These are phyloP conservation scores for Axis porcinus DNA, from an alignment of 2,113 vertebrate species.

Conservation along the genomic window DNA sequence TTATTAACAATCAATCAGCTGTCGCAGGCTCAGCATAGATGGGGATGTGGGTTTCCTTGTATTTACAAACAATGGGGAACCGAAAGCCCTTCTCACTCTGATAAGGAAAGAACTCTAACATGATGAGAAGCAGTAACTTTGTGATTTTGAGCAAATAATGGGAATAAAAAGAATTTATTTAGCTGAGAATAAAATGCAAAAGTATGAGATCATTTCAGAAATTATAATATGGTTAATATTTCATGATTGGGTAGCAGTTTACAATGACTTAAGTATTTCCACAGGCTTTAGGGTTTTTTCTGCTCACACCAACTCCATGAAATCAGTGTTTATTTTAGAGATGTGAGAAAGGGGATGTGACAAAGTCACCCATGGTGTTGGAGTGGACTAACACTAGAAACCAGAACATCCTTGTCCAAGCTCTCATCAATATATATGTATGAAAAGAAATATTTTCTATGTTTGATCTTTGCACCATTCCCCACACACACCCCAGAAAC, in stretches of 20 bases:
- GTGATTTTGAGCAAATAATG: background rate
- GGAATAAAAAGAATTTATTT: background rate
- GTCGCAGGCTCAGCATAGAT: background rate
- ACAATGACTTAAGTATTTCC: background rate
- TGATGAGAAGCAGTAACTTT: background rate
- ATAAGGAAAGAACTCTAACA: background rate
- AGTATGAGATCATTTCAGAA: background rate
- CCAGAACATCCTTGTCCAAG: background rate
- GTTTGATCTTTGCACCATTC: background rate
- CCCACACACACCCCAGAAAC: background rate
- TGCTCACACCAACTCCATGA: background rate
- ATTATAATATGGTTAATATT: background rate
- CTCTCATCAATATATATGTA: background rate
- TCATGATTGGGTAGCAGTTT: background rate
- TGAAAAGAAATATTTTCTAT: background rate
- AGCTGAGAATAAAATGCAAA: background rate
- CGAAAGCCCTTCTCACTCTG: background rate
- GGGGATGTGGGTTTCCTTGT: constrained; percentile 2
- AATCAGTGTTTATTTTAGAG: background rate
- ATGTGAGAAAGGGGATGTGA: background rate
- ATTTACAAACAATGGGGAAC: background rate
- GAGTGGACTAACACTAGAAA: background rate
- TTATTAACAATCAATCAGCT: constrained; percentile 63
- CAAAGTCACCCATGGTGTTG: background rate
- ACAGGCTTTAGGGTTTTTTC: background rate